Evolutionary conservation across 2,113 vertebrate genomes (phyloP).

Genomic region (Mionectes macconnelli): DNA sequence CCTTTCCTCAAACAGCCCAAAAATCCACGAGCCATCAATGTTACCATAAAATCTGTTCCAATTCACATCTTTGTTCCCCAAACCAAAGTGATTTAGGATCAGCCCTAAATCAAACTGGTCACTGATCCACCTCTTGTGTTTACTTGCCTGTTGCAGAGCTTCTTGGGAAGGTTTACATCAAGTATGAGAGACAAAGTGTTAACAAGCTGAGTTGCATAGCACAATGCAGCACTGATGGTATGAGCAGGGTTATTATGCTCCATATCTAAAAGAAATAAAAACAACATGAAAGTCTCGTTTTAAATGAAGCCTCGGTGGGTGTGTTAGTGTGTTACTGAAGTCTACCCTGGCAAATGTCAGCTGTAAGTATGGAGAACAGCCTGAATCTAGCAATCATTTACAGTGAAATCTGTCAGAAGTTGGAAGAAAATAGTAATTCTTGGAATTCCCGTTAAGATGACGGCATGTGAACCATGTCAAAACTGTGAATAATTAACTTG

Average conservation of each 20-base stretch:
- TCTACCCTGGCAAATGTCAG: neutral
- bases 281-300: neutral
- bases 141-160: constrained; percentile 93
- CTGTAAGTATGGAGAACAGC: neutral
- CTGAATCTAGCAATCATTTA: neutral
- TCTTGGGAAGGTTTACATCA: constrained; percentile 93
- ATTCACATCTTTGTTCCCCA: neutral
- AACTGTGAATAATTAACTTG: constrained; percentile 46
- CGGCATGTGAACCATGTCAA: constrained; percentile 13
- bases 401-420: constrained; percentile 37
- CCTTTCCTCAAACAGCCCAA: neutral
- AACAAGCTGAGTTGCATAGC: constrained; percentile 92
- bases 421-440: constrained; percentile 52
- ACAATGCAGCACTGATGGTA: constrained; percentile 94
- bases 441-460: constrained; percentile 8
- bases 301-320: neutral
- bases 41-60: neutral
- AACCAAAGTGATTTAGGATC: neutral
- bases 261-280: constrained; percentile 78
- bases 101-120: neutral
- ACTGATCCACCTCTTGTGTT: neutral
- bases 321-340: neutral
- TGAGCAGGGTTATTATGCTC: constrained; percentile 94
- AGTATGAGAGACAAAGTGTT: constrained; percentile 95
- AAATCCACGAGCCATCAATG: neutral